Evolutionary conservation across 2,113 vertebrate genomes (phyloP).

Genomic region (Copsychus sechellarum): DNA sequence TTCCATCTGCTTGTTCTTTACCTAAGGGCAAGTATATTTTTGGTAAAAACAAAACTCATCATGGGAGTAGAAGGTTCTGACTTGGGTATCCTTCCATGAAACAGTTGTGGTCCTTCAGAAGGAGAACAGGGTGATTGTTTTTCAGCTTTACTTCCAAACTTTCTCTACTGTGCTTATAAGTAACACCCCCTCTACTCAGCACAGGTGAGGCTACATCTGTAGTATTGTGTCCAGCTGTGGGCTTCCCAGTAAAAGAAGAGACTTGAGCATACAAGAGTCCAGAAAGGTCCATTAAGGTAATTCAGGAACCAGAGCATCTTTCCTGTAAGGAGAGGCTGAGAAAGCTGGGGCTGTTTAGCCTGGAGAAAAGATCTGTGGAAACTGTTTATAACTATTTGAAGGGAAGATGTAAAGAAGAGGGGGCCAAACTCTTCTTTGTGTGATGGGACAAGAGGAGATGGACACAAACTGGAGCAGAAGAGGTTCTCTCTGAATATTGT

Average conservation of each 20-base stretch:
- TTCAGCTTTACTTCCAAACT: neutral
- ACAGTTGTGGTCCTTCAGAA: neutral
- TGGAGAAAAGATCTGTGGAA: neutral
- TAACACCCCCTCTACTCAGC: neutral
- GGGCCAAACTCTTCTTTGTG: neutral
- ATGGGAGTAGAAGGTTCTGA: neutral
- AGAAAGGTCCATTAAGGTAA: neutral
- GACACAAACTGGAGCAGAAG: neutral
- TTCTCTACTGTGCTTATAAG: neutral
- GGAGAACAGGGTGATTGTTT: neutral
- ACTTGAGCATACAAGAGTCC: neutral
- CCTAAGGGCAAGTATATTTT: neutral
- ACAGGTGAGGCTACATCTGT: neutral
- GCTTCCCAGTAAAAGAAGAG: neutral
- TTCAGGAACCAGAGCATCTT: neutral
- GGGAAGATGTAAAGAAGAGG: neutral
- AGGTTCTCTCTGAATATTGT: fast-evolving
- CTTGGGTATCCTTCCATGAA: neutral
- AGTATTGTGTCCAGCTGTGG: neutral
- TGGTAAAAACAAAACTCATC: neutral
- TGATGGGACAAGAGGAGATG: neutral
- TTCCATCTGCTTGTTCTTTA: neutral
- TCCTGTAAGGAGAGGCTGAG: neutral
- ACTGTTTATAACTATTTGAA: neutral
- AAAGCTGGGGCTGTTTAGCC: neutral